These are phyloP conservation scores for Eupithecia abbreviata DNA, from an alignment of 2,888 invertebrate genomes.

Conservation along the genomic window DNA sequence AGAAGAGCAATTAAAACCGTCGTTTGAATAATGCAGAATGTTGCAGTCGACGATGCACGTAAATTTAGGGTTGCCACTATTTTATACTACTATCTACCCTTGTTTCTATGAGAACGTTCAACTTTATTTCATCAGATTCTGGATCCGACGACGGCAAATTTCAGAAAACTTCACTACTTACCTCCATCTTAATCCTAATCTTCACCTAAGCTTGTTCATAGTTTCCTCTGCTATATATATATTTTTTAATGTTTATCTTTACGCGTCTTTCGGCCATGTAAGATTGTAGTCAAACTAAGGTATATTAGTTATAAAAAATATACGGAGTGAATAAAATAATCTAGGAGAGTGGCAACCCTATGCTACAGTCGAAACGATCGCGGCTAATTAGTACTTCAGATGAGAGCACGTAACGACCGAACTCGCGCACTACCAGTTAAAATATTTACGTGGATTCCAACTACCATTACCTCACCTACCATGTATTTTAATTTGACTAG, in stretches of 20 bases:
- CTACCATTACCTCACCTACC: not conserved
- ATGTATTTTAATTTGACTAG: not conserved
- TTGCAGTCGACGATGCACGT: conserved; percentile 14
- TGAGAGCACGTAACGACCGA: conserved; percentile 20
- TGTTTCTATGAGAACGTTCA: not conserved
- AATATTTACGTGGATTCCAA: conserved; percentile 8
- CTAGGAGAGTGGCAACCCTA: conserved; percentile 13
- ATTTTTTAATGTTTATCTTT: not conserved
- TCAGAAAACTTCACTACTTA: too few species aligned
- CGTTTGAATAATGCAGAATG: conserved; percentile 33
- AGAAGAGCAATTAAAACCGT: conserved; percentile 32
- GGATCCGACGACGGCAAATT: too few species aligned
- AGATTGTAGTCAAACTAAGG: not conserved
- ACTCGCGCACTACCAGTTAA: conserved; percentile 8
- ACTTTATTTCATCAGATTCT: too few species aligned
- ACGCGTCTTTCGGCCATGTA: not conserved
- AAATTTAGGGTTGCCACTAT: conserved; percentile 26
- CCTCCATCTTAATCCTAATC: too few species aligned
- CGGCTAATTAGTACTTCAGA: conserved; percentile 33
- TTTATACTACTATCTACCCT: not conserved
- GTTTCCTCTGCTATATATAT: not conserved
- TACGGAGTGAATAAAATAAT: not conserved
- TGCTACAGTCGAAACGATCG: conserved; percentile 20
- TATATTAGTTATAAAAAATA: not conserved
- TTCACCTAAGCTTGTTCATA: not conserved